Evolutionary conservation across 1,140 invertebrate genomes (phyloP).

Genomic region (Sminthurinus signatus): DNA sequence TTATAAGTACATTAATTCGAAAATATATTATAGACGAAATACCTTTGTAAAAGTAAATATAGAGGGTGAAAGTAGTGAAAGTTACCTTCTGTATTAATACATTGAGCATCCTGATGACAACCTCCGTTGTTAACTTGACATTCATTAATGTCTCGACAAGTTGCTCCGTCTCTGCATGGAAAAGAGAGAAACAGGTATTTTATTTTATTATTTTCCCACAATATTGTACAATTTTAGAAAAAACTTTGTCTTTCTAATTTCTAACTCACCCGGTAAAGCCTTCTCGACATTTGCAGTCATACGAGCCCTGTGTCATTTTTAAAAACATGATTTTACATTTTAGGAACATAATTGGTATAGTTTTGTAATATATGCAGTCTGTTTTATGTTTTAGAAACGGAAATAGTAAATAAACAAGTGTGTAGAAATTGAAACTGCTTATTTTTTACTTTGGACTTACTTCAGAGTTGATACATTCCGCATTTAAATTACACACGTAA

Average conservation of each 20-base stretch:
- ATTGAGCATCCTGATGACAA: constrained; percentile 76
- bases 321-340: too few relatives aligned
- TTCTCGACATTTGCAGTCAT: constrained; percentile 74
- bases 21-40: not conserved
- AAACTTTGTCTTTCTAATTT: too few relatives aligned
- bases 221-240: too few relatives aligned
- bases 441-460: constrained; percentile 47
- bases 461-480: constrained; percentile 71
- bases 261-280: constrained; percentile 77
- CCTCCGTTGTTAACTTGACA: constrained; percentile 72
- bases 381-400: too few relatives aligned
- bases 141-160: constrained; percentile 67
- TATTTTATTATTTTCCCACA: too few relatives aligned
- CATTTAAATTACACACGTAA: constrained; percentile 69
- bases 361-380: too few relatives aligned
- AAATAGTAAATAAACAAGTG: too few relatives aligned
- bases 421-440: too few relatives aligned
- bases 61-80: constrained; percentile 45
- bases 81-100: constrained; percentile 62
- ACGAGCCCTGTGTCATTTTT: constrained; percentile 65
- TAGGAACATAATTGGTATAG: too few relatives aligned
- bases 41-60: not conserved
- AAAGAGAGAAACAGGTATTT: too few relatives aligned
- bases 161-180: constrained; percentile 66
- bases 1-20: not conserved